Base-by-base conservation (phyloP, 1,140 invertebrate species). In the Macrostomum lignano region DNA sequence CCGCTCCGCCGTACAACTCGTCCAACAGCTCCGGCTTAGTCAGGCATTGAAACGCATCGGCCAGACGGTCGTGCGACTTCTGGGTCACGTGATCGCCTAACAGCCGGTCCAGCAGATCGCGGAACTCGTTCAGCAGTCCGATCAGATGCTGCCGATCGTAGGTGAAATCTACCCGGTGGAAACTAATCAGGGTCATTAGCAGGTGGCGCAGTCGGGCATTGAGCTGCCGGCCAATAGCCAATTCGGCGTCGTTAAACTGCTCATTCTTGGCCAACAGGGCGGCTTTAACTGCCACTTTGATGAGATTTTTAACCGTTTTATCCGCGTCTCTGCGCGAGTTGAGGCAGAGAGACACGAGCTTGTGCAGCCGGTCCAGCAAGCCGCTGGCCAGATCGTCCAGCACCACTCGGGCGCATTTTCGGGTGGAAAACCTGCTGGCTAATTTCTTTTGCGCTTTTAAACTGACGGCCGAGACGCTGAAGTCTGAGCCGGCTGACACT, bases 201-300 rank as follows among this genome's bases (percentile, higher is more conserved):
- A 67, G 64, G 1, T 68, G 61, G 42, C 60, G 64, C 49, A 64
- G 71, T 51, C 53, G 60, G 41, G 45, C 48, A 38, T 62, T 56
- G 38, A 65, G 55, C 66, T 66, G 46, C 36, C 71, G 68, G 0
- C 70, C 70, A n/a, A 66, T 63, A 34, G 62, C 58, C 7, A 76
- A 48, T 46, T 82, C 76, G 1, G 73, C 71, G 0, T 62, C 45
- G 21, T 65, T 68, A 41, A 82, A 74, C 48, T 77, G 71, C 35
- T 72, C 69, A 51, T 81, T 79, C 26, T 73, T 63, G 44, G 72
- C 69, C 17, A 82, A 56, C 25, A 84, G 69, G 11, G 73, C 73
- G 25, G 91, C 68, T 65, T 93, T 93, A 36, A 91, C 79, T 0
- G 84, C 77, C 21, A 81, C 70, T 63, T 93, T 93, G 43, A 93